Evolutionary conservation across 2,113 vertebrate species (phyloP).

Genomic region (Gavialis gangeticus): DNA sequence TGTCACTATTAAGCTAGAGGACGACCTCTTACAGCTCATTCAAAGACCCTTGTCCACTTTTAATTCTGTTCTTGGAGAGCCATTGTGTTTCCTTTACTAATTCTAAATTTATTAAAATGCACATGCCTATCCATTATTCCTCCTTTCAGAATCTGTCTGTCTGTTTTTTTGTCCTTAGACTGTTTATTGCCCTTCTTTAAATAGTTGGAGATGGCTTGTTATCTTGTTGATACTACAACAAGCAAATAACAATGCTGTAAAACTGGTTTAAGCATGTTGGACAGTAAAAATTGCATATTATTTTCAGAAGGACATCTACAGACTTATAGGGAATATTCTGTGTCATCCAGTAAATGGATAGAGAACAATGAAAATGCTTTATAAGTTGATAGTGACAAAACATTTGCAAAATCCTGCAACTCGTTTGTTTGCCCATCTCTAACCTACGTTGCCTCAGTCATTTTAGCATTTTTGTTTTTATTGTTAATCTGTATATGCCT

Average conservation of each 20-base stretch:
- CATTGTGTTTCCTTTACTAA: rapidly evolving
- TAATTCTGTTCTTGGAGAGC: not conserved
- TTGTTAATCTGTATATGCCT: not conserved
- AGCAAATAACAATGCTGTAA: not conserved
- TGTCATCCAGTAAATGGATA: not conserved
- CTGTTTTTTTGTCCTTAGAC: slow-evolving; percentile 15
- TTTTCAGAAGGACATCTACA: not conserved
- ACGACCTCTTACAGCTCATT: slow-evolving; percentile 16
- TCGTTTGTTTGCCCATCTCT: not conserved
- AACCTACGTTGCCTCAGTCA: not conserved
- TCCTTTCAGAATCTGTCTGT: slow-evolving; percentile 6
- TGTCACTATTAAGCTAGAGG: not conserved
- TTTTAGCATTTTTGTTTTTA: not conserved
- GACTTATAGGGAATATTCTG: not conserved
- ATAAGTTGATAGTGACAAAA: not conserved
- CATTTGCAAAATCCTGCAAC: not conserved
- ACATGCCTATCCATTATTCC: slow-evolving; percentile 24
- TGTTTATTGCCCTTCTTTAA: not conserved
- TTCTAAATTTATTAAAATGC: not conserved
- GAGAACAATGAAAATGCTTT: not conserved
- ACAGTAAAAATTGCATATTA: not conserved
- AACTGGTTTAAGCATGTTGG: not conserved
- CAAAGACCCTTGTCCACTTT: not conserved
- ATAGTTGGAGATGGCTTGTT: not conserved
- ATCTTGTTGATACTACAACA: not conserved